A percentile compares a stretch with the other conserved stretches of the same genome.
Evolutionary conservation across 2,113 vertebrate species (phyloP).

Genomic region (Paracanthobrama guichenoti): DNA sequence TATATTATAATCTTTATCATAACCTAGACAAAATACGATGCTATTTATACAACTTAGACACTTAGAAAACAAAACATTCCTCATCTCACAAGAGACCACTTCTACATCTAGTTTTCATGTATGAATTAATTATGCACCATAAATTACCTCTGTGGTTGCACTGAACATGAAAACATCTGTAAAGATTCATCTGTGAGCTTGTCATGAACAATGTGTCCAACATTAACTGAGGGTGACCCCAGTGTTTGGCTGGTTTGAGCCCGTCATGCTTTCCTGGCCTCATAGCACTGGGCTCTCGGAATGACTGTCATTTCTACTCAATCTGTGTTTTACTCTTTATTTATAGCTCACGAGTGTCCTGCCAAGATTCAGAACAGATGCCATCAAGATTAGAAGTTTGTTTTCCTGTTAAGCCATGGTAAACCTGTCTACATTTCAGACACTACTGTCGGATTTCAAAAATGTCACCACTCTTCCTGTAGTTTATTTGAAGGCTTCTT

Average conservation of each 20-base stretch:
- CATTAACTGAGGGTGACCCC: not conserved
- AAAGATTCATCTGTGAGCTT: not conserved
- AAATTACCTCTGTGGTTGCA: not conserved
- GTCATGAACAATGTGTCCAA: not conserved
- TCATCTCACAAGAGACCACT: not conserved
- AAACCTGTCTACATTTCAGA: conserved; percentile 12
- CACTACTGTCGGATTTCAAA: not conserved
- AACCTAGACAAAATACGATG: not conserved
- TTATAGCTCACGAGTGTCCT: conserved; percentile 9
- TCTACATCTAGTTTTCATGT: conserved; percentile 6
- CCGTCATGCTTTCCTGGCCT: not conserved
- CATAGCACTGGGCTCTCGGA: conserved; percentile 61
- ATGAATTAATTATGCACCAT: conserved; percentile 4
- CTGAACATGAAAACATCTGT: not conserved
- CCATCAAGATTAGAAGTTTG: conserved; percentile 18
- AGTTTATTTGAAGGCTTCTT: conserved; percentile 21
- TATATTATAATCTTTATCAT: not conserved
- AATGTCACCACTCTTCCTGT: conserved; percentile 16
- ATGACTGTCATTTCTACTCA: conserved; percentile 75
- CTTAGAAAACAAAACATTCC: not conserved
- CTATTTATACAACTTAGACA: not conserved
- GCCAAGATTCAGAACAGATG: not conserved
- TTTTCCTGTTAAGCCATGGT: conserved; percentile 26
- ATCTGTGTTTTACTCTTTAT: conserved; percentile 33
- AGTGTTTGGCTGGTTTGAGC: conserved; percentile 10